Evolutionary conservation across 2,113 vertebrate species (phyloP).

Genomic region (Pomatostomus ruficeps): DNA sequence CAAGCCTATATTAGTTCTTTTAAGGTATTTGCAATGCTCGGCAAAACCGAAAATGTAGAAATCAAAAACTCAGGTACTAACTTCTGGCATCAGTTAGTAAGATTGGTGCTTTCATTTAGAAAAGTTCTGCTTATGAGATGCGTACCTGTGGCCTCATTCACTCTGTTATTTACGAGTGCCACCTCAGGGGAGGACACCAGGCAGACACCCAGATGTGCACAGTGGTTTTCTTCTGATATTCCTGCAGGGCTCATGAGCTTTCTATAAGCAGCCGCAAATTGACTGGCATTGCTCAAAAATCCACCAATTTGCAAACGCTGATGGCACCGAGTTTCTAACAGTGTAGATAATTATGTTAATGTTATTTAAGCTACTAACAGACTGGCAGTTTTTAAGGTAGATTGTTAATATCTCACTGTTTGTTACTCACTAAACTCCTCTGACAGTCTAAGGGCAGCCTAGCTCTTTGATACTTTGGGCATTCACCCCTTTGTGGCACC

Average conservation of each 20-base stretch:
- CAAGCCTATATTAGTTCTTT: neutral
- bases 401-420: neutral
- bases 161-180: accelerated
- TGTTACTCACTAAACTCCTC: neutral
- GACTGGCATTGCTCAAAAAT: neutral
- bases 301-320: neutral
- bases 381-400: neutral
- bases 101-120: neutral
- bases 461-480: neutral
- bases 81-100: neutral
- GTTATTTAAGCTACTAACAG: neutral
- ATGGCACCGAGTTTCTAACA: neutral
- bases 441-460: neutral
- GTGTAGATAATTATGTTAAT: accelerated
- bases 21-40: neutral
- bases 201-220: neutral
- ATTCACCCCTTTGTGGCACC: neutral
- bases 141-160: neutral
- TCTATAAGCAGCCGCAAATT: neutral
- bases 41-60: neutral
- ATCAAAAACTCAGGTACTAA: neutral
- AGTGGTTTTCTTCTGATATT: neutral
- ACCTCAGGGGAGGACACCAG: neutral
- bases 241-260: neutral
- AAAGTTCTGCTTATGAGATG: neutral